Base-by-base conservation (phyloP, 2,113 vertebrate species). In the Galeopterus variegatus region DNA sequence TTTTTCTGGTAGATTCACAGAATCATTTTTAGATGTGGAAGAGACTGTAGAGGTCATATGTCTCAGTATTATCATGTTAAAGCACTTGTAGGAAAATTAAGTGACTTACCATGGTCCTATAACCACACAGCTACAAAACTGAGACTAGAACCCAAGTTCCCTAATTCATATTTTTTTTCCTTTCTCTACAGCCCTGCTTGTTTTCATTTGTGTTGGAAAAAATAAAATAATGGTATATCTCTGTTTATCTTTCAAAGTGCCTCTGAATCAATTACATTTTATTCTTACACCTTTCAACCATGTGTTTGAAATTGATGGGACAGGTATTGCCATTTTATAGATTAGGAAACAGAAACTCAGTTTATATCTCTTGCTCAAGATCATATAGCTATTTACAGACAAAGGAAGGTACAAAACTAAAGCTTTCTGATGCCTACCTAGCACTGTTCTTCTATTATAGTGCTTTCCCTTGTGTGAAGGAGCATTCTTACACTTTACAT, bases 251-350 rank as follows among this genome's bases (percentile, higher is more conserved):
- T 92, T 90, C 13, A 90, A 19, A 82, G 36, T 67, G 5, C 65
- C 31, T 90, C 56, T 41, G 73, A 45, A 89, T 94, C 33, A 84
- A 15, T 87, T 82, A 18, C 67, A 21, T 87, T 93, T 91, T 96
- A 86, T 93, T 92, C 70, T 85, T 75, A 65, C 4, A 93, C 48
- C n/a, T 92, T 92, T 54, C 23, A 92, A 13, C 31, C 4, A 5
- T 79, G 21, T 89, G 12, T 77, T 93, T 96, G 65, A 93, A 93
- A 45, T 62, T 60, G 54, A 50, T 36, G 77, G 41, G 50, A 52
- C 10, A 93, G 33, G 6, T 94, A 48, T 6, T 97, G 12, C 15
- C 60, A 36, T 92, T 89, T 95, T 93, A 62, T 76, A 77, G 86
- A 81, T 80, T 67, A 93, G 73, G 36, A 91, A 94, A 56, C 14